Evolutionary conservation across 53 echinoderm and acorn worm genomes (phyloP), one percentile per base, ranked within the genome.

Genomic region (Hippasteria phrygiana): DNA sequence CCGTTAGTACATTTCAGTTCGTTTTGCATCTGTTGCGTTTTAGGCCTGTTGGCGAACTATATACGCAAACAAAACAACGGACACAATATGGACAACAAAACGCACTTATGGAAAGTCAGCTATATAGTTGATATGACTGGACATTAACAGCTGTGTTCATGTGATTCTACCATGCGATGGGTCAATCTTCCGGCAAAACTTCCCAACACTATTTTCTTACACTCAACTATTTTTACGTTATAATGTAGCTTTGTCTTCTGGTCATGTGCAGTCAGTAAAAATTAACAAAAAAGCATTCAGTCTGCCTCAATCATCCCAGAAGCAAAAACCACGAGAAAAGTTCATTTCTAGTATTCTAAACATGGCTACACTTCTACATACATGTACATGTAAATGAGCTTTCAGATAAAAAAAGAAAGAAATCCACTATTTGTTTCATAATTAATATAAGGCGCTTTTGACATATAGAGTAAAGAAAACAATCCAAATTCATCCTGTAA

Each of bases 291-390:
- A 6, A 40, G 29, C 29, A 74, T 43, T 27, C 47, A 46, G 46
- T 47, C 74, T 74, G 74, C 46, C 26, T 46, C 74, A 74, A 40
- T 74, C 74, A 74, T 74, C 48, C 74, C 46, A 39, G 16, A 41
- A 74, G 47, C 74, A 74, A 74, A 48, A 40, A 28, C 27, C 40
- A 43, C 48, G 47, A 47, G 13, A 46, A 46, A 74, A 45, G 33
- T 11, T 65, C 33, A 65, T 31, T 65, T 65, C 4, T 31, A 65
- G 31, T 26, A 13, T 31, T 59, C 28, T 31, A 32, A 31, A 33
- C 22, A 29, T 31, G 65, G 28, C 13, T 7, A 22, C n/a, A n/a
- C n/a, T n/a, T n/a, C n/a, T n/a, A n/a, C n/a, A n/a, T n/a, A n/a
- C n/a, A n/a, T n/a, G n/a, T n/a, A n/a, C n/a, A n/a, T n/a, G n/a